Evolutionary conservation across 2,888 invertebrate genomes (phyloP).

Genomic region (Orchestes rusci): DNA sequence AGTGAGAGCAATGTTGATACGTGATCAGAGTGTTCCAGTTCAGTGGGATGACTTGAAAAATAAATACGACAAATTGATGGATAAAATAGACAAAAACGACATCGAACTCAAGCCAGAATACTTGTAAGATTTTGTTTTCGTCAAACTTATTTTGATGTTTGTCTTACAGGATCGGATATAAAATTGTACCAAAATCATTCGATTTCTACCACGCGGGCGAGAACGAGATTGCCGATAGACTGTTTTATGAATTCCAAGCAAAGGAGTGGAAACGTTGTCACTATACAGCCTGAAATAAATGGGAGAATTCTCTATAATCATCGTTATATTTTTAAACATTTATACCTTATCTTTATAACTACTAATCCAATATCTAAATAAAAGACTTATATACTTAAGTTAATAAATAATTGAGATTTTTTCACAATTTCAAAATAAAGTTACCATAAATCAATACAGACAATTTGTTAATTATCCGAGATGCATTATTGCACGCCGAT

Average conservation of each 20-base stretch:
- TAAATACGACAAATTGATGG: slow-evolving; percentile 6
- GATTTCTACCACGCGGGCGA: slow-evolving; percentile 11
- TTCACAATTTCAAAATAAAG: too few species aligned
- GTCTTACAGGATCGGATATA: slow-evolving; percentile 10
- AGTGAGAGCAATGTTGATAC: slow-evolving; percentile 5
- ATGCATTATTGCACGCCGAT: too few species aligned
- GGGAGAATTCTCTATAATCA: too few species aligned
- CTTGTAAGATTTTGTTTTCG: slow-evolving; percentile 7
- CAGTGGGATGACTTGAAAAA: slow-evolving; percentile 12
- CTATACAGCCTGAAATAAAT: slow-evolving; percentile 5
- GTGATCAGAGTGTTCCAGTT: slow-evolving; percentile 8
- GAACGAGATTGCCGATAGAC: slow-evolving; percentile 10
- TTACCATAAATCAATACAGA: too few species aligned
- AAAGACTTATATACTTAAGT: too few species aligned
- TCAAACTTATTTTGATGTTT: too few species aligned
- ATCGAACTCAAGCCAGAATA: slow-evolving; percentile 6
- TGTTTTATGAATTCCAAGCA: background rate
- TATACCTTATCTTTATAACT: too few species aligned
- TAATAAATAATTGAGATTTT: too few species aligned
- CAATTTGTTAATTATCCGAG: too few species aligned
- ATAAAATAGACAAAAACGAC: slow-evolving; percentile 4
- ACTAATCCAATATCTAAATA: too few species aligned
- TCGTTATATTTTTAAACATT: too few species aligned
- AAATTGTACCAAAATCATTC: slow-evolving; percentile 8
- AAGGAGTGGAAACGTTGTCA: slow-evolving; percentile 5